Percentiles rank a stretch among this genome's conserved stretches.
phyloP scores from a whole-genome alignment of 2,888 invertebrate genomes.

The Cephonodes hylas region DNA sequence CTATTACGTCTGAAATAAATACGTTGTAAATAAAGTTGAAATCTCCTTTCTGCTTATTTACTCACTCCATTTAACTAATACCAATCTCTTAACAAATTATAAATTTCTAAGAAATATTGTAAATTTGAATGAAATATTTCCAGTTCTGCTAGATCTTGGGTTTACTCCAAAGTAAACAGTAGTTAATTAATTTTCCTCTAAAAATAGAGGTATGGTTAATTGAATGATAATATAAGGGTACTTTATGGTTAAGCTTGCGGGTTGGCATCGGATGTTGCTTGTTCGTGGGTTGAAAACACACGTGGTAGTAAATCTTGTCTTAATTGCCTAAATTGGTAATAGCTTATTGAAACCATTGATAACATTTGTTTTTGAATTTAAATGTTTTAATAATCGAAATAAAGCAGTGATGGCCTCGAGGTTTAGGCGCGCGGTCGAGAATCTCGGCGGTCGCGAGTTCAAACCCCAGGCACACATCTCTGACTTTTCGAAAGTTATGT shows the following conservation, averaged over 20 bases:
- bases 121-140: background rate
- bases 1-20: too few relatives aligned
- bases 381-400: too few relatives aligned
- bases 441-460: too few relatives aligned
- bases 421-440: too few relatives aligned
- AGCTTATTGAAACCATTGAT: too few relatives aligned
- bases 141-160: background rate
- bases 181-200: background rate
- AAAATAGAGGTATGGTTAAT: constrained; percentile 18
- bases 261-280: background rate
- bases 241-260: background rate
- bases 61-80: background rate
- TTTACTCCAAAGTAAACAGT: background rate
- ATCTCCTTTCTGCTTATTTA: too few relatives aligned
- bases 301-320: background rate
- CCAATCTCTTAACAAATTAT: background rate
- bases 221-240: background rate
- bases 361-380: too few relatives aligned
- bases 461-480: too few relatives aligned
- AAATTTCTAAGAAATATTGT: background rate
- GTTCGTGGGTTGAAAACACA: background rate
- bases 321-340: too few relatives aligned
- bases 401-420: too few relatives aligned
- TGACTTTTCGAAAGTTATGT: too few relatives aligned
- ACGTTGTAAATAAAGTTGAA: too few relatives aligned